phyloP scores from a whole-genome alignment of 2,797 vertebrate species.

The Champsocephalus esox region DNA sequence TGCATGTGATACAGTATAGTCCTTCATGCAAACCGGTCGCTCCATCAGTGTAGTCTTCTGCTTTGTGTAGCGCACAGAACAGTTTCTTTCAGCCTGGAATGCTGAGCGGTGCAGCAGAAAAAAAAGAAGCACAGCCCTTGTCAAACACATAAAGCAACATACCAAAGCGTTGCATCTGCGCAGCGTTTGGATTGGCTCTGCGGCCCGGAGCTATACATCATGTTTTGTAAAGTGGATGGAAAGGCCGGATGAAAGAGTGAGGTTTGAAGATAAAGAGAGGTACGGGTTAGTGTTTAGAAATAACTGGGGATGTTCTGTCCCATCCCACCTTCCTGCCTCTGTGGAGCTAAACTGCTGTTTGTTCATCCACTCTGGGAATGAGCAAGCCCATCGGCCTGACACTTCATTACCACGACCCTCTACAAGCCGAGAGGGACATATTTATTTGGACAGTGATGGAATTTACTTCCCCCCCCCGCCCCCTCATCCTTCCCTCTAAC shows the following conservation, averaged over 20 bases:
- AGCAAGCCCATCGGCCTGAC: constrained; percentile 16
- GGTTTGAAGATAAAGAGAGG: constrained; percentile 1
- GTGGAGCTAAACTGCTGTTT: constrained; percentile 20
- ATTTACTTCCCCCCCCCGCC: constrained; percentile 30
- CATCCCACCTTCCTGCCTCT: neutral
- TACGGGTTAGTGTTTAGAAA: constrained; percentile 4
- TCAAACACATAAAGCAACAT: constrained; percentile 48
- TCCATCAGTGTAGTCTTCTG: constrained; percentile 34
- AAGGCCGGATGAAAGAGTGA: constrained; percentile 14
- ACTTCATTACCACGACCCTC: constrained; percentile 42
- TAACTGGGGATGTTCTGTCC: constrained; percentile 17
- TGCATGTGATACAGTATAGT: constrained; percentile 60
- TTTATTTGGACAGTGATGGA: constrained; percentile 57
- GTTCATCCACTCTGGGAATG: constrained; percentile 19
- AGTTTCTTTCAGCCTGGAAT: constrained; percentile 55
- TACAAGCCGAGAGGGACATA: constrained; percentile 10
- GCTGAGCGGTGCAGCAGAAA: constrained; percentile 45
- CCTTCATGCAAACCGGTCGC: constrained; percentile 65
- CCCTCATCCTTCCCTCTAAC: constrained; percentile 2
- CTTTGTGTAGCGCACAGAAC: constrained; percentile 63
- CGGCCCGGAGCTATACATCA: constrained; percentile 1
- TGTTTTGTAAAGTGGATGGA: constrained; percentile 8
- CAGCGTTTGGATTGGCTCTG: constrained; percentile 16
- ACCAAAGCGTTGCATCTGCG: constrained; percentile 20
- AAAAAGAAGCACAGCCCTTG: constrained; percentile 29